Evolutionary conservation across 2,888 invertebrate species (phyloP), one percentile per base, ranked within the genome.

Genomic region (Phengaris arion): DNA sequence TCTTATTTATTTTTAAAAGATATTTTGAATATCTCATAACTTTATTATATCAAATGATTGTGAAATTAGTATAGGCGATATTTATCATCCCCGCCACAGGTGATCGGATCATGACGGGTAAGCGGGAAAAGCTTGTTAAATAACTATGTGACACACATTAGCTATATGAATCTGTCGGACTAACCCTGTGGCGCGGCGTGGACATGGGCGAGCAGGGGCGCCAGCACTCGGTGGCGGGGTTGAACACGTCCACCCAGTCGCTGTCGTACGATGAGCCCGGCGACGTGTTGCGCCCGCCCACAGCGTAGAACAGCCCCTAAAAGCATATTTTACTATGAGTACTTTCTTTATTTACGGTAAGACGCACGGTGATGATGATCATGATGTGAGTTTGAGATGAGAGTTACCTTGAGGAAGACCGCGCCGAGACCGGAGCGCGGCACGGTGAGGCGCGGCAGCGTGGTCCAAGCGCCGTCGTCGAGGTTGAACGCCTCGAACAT

Each of bases 211-310:
- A 96, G 87, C 98, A 97, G 0, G 97, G 96, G 51, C 97, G 94
- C 98, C 98, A 98, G 80, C 95, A 95, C 86, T 98, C 98, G 46
- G 95, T 95, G 51, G 96, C 94, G 0, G 98, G 98, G 91, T 98
- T 98, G 88, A 98, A 98, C 79, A 93, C 91, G 87, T 98, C 98
- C 55, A 98, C 97, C 97, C 97, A 97, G 86, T 97, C 97, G 72
- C 97, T 97, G 89, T 97, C 97, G 86, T 97, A 97, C 76, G 97
- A 97, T 76, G 97, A 97, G 13, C 97, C 98, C 48, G 97, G 97
- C 48, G 97, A 96, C 85, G 98, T 98, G 88, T 98, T 98, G 80
- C 98, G 94, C 0, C 98, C 98, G 13, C 98, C 98, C 13, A 98
- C 97, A 8, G 97, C 98, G 91, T 98, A 98, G 88, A 98, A 97